Evolutionary conservation across 2,113 vertebrate species (phyloP), one percentile per base, ranked within the genome.

Genomic region (Tyrannus savana): DNA sequence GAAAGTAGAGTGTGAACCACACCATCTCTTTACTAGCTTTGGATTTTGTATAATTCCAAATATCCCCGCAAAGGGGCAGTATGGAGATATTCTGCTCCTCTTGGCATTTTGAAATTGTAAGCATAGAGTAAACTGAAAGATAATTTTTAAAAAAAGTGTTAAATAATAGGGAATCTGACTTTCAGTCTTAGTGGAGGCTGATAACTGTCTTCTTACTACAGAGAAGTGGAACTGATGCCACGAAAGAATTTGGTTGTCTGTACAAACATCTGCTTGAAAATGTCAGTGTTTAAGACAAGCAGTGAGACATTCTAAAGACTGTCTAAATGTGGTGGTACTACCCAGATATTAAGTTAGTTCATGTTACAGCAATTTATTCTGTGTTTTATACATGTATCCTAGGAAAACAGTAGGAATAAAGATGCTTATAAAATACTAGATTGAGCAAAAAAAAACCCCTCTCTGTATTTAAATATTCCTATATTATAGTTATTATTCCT

Each of bases 51-150:
- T 41, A 18, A 73, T 95, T 94, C 72, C 93, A 49, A 30, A 66
- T 63, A 73, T 78, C 21, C 42, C 97, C 97, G 42, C 97, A 68
- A 74, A 93, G 94, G 95, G 97, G 95, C 97, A 87, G 90, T 60
- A 24, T 66, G 56, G 84, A 87, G 86, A 89, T 83, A 9, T 0
- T 19, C 50, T 68, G 41, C 63, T 80, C 41, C 73, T 47, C 42
- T 21, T 37, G 72, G 58, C 31, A 21, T 37, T 47, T 76, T 46
- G 41, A 76, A 87, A 47, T 19, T 13, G 5, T 11, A 55, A 87
- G 46, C 23, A 7, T 5, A 28, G 12, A 28, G 3, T 55, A 17
- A 33, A 60, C 5, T 11, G 30, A 78, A 92, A 79, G n/a, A 76
- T 41, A 37, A 44, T 27, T 60, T 5, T 8, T 14, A 39, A 10